Percentiles rank a stretch among this genome's conserved stretches.
Evolutionary conservation across 2,888 invertebrate genomes (phyloP).

Genomic region (Dynastes hyllus): DNA sequence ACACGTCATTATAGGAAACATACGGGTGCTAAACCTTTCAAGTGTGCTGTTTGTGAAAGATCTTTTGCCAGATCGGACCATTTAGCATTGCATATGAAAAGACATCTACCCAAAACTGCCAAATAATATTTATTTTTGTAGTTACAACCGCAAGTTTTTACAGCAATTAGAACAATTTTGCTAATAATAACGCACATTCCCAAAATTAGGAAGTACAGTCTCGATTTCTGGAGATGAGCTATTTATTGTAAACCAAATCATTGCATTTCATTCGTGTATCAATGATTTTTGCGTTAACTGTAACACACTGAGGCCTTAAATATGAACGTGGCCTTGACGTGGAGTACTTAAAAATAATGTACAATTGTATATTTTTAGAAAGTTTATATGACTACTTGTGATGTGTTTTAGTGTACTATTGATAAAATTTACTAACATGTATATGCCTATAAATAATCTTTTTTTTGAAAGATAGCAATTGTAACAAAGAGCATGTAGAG

Average conservation of each 20-base stretch:
- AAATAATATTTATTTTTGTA: constrained; percentile 71
- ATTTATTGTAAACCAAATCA: constrained; percentile 16
- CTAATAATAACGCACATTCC: constrained; percentile 39
- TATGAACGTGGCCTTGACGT: constrained; percentile 21
- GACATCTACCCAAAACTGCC: constrained; percentile 92
- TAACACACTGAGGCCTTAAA: constrained; percentile 31
- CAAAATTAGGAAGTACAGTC: constrained; percentile 15
- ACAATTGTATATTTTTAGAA: constrained; percentile 52
- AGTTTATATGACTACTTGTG: constrained; percentile 47
- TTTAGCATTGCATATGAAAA: constrained; percentile 96
- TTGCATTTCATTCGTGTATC: background rate
- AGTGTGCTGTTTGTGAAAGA: constrained; percentile 95
- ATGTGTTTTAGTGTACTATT: constrained; percentile 49
- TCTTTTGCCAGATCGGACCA: constrained; percentile 97
- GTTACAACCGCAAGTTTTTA: constrained; percentile 20
- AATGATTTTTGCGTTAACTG: constrained; percentile 17
- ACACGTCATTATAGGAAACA: constrained; percentile 98
- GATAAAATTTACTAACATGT: constrained; percentile 35
- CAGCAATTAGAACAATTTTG: constrained; percentile 43
- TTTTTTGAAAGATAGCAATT: background rate
- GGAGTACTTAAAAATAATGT: constrained; percentile 50
- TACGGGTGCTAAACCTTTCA: constrained; percentile 97
- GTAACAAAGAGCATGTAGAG: background rate
- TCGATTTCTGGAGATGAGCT: constrained; percentile 14
- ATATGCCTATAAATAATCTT: constrained; percentile 10